phyloP scores from a whole-genome alignment of 2,888 invertebrate species.

The Xiphydria camelus region DNA sequence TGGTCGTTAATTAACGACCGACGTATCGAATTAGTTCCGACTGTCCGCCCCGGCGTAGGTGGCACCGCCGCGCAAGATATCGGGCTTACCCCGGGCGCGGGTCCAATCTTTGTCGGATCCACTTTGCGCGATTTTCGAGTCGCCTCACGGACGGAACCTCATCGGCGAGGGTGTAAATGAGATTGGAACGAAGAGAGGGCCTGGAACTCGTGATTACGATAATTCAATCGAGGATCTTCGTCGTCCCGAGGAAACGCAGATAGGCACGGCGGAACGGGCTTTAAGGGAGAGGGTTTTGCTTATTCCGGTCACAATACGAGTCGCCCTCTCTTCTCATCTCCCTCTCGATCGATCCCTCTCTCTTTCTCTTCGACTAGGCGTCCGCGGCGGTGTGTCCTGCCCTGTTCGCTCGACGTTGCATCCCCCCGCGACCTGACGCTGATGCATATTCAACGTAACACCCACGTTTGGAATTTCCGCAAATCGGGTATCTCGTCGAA shows the following conservation, averaged over 20 bases:
- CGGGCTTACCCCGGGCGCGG: slow-evolving; percentile 1
- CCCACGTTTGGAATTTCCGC: slow-evolving; percentile 26
- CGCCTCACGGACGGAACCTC: slow-evolving; percentile 5
- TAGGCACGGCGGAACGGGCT: slow-evolving; percentile 15
- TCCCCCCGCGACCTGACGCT: slow-evolving; percentile 40
- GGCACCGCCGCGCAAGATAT: too few species aligned
- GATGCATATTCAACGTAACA: slow-evolving; percentile 53
- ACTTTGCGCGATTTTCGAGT: slow-evolving; percentile 7
- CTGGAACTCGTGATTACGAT: slow-evolving; percentile 35
- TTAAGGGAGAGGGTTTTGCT: slow-evolving; percentile 33
- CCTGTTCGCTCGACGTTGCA: slow-evolving; percentile 21
- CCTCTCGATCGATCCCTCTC: slow-evolving; percentile 24
- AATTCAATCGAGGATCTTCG: slow-evolving; percentile 40
- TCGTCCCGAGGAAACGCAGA: slow-evolving; percentile 23
- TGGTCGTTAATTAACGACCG: too few species aligned
- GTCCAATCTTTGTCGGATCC: slow-evolving; percentile 1
- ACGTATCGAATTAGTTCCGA: too few species aligned
- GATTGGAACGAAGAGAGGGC: slow-evolving; percentile 4
- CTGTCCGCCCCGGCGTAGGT: too few species aligned
- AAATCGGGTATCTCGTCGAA: too few species aligned
- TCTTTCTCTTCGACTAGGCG: slow-evolving; percentile 10
- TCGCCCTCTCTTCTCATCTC: slow-evolving; percentile 32
- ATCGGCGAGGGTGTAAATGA: background rate
- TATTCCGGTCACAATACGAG: slow-evolving; percentile 45
- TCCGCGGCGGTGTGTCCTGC: too few species aligned